Evolutionary conservation across 2,797 vertebrate genomes (phyloP).

Genomic region (Brachyalestes nurse): DNA sequence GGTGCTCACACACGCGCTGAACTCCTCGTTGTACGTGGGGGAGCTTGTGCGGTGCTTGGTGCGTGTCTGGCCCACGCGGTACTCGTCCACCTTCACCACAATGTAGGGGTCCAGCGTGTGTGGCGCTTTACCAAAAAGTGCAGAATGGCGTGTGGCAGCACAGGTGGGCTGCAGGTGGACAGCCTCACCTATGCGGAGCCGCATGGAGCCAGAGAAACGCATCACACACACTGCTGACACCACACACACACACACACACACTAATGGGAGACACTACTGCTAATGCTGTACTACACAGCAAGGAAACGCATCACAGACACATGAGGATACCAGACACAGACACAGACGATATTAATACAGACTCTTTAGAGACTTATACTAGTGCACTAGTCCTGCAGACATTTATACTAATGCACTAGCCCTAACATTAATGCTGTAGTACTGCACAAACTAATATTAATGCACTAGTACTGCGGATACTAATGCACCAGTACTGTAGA

Average conservation of each 20-base stretch:
- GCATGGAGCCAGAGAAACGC: slow-evolving; percentile 94
- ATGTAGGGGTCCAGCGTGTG: slow-evolving; percentile 90
- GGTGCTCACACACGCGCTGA: slow-evolving; percentile 84
- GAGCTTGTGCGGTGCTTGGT: slow-evolving; percentile 94
- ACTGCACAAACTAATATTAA: neutral
- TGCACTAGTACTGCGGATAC: neutral
- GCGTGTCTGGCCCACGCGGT: slow-evolving; percentile 90
- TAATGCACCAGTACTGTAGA: neutral
- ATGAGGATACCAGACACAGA: too few species aligned
- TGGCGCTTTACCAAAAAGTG: slow-evolving; percentile 87
- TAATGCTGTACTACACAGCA: neutral
- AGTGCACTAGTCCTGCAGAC: neutral
- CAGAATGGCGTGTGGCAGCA: slow-evolving; percentile 87
- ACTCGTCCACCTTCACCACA: slow-evolving; percentile 93
- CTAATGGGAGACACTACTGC: neutral
- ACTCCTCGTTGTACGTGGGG: slow-evolving; percentile 97
- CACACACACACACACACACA: neutral
- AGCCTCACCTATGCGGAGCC: slow-evolving; percentile 92
- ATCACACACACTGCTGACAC: slow-evolving; percentile 64
- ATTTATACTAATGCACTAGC: neutral
- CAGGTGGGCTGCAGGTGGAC: slow-evolving; percentile 92
- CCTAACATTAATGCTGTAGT: neutral
- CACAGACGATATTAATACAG: too few species aligned
- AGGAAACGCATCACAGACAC: too few species aligned
- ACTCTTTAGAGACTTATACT: too few species aligned